Conservation (phyloP, 2,113 vertebrate genomes). For the Notiomystis cincta region DNA sequence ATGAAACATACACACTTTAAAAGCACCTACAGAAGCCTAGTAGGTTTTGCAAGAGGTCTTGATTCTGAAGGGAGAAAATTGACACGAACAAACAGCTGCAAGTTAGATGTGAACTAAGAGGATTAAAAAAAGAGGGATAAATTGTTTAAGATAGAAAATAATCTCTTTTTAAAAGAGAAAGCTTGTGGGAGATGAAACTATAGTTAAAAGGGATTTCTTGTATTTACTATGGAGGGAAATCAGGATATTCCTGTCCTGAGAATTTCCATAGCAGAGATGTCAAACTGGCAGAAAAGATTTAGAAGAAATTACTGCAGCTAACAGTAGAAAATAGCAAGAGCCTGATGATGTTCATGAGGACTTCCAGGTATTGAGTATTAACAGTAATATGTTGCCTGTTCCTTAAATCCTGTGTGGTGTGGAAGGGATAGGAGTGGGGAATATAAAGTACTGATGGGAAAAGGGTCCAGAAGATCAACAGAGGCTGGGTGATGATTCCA, state of each 20-base stretch:
- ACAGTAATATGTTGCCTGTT: background rate
- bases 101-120: background rate
- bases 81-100: background rate
- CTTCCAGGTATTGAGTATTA: background rate
- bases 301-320: background rate
- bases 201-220: background rate
- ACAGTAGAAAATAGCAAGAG: background rate
- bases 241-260: background rate
- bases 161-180: background rate
- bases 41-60: background rate
- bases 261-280: background rate
- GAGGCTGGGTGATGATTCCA: background rate
- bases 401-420: background rate
- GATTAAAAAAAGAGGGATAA: background rate
- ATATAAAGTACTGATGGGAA: accelerated
- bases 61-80: background rate
- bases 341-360: background rate
- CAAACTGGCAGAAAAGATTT: background rate
- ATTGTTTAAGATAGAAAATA: background rate
- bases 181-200: background rate
- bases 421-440: background rate
- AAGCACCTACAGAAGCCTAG: background rate
- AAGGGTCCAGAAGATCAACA: background rate
- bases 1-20: background rate
- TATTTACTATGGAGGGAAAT: background rate